Conservation (phyloP, 2,888 invertebrate genomes). For the Lumbricus terrestris region DNA sequence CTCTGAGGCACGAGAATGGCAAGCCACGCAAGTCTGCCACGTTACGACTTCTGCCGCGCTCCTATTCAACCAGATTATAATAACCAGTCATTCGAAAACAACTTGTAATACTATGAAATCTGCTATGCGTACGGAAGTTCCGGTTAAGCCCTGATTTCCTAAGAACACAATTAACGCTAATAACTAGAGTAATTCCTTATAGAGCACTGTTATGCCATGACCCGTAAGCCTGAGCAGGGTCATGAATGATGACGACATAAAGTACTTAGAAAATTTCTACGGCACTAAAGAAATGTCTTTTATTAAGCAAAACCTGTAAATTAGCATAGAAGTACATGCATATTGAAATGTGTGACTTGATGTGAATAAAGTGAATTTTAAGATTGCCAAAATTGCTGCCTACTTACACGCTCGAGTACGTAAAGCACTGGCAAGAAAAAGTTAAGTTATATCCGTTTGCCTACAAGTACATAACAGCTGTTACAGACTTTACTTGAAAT, state of each 20-base stretch:
- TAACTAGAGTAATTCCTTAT: not conserved
- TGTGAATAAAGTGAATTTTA: too few species aligned
- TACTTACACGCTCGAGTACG: too few species aligned
- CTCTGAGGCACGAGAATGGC: conserved; percentile 17
- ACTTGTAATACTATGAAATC: not conserved
- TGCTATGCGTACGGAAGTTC: not conserved
- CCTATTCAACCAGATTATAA: not conserved
- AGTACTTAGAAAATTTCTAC: too few species aligned
- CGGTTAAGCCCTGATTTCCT: not conserved
- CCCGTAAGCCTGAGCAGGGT: too few species aligned
- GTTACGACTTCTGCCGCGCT: conserved; percentile 53
- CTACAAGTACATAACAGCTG: too few species aligned
- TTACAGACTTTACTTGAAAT: too few species aligned
- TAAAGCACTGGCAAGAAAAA: too few species aligned
- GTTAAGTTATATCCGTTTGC: too few species aligned
- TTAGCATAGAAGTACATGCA: not conserved
- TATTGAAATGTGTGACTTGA: too few species aligned
- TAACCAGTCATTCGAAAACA: not conserved
- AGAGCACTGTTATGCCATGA: not conserved
- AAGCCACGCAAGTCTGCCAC: conserved; percentile 79
- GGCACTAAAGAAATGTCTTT: too few species aligned
- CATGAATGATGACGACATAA: too few species aligned
- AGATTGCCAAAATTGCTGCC: too few species aligned
- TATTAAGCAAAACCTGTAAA: not conserved
- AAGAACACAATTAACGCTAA: not conserved